Base-by-base conservation (phyloP, 2,797 vertebrate genomes). In the Odontamblyopus lacepedii region DNA sequence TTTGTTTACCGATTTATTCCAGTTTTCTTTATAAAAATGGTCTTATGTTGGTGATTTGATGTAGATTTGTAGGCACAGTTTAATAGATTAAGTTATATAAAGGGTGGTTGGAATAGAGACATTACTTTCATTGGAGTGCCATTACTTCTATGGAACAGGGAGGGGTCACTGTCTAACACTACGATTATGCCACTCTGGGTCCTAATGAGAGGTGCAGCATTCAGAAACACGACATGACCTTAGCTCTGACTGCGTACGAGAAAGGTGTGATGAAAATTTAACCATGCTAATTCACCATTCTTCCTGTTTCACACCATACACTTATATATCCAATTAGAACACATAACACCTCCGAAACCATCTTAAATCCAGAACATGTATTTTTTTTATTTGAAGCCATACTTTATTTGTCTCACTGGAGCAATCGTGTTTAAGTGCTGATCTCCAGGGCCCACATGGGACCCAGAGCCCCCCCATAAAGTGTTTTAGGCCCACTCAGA, bases 211-310 rank as follows among this genome's bases (percentile, higher is more conserved):
- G 87, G 78, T 44, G 68, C 81, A 80, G 77, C 75, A 88, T 89
- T 91, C 88, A 85, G 83, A 77, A 85, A 82, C 86, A 87, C n/a
- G 75, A 75, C 77, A 85, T 86, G 84, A 92, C 87, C 87, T 89
- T 76, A 78, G 81, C 86, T 70, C 61, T 80, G 70, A 74, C 74
- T 72, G 77, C 73, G 83, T 83, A 63, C 77, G 63, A 64, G 44
- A 30, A 69, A 50, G 41, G 63, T 61, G 51, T 82, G 80, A 85
- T 89, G 74, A 83, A 82, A 86, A 85, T 80, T 81, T 83, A 78
- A 88, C 77, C 76, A 71, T 66, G 26, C 53, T 77, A 78, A 87
- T 89, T 83, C 70, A 70, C 41, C 72, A 82, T 82, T 82, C 75
- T 61, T 62, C 51, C 64, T 77, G 62, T 67, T 64, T 65, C 66